Base-by-base conservation (phyloP, 1,140 invertebrate species). In the Lasioglossum albipes region DNA sequence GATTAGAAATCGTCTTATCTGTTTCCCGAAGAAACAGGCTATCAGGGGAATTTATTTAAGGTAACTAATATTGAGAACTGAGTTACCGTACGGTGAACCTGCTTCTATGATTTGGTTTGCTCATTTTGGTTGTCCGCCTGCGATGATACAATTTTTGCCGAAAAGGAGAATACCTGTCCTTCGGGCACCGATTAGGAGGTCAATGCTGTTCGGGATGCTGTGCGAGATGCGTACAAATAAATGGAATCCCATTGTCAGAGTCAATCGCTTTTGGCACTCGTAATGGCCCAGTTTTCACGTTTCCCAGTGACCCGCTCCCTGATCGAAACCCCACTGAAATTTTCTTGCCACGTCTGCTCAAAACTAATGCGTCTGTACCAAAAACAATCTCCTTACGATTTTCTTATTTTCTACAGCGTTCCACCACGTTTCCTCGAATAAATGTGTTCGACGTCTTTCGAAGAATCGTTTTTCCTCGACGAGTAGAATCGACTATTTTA, bases 221-320 rank as follows among this genome's bases (percentile, higher is more conserved):
- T 18, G 13, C 22, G 16, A 72, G 68, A 64, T 62, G 20, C 36
- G 27, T 69, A 27, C 22, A 78, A 78, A 75, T 69, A 84, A 78
- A 71, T 59, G 66, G 54, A 82, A 82, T 79, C 76, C 86, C 82
- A 87, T 77, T 87, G 85, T 87, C 85, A 87, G 77, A 86, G 81
- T 87, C 85, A 84, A 84, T 84, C 78, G 62, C 66, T n/a, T 71
- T 86, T 87, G 84, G 81, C 85, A 87, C 31, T 61, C 36, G 10
- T 42, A 80, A 13, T 57, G 81, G 59, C 77, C 84, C 27, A 84
- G 82, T 84, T 87, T 57, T 76, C 22, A 0, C 74, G 61, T 71
- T 75, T 75, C 42, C 27, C 68, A 68, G 12, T 72, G 78, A 75
- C 71, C 66, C 62, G 31, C 27, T 27, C 27, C 27, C 5, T 80